Base-by-base conservation (phyloP, 2,797 vertebrate species). In the Chrysocyon brachyurus region DNA sequence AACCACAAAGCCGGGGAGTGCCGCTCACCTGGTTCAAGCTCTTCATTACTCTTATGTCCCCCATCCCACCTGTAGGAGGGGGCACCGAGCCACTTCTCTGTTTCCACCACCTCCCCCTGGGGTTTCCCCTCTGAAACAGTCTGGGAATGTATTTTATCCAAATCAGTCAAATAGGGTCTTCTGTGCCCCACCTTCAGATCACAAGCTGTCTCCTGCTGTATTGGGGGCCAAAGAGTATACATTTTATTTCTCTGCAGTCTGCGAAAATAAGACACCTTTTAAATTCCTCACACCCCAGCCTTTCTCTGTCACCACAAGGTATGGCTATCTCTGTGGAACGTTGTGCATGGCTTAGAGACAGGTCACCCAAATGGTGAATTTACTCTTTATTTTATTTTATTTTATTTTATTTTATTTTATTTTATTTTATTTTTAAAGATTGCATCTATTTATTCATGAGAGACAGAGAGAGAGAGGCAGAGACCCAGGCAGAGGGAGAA, bases 21-120 rank as follows among this genome's bases (percentile, higher is more conserved):
- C 33, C 2, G 1, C 46, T 75, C 0, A 0, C 52, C 33, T 56
- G 21, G 11, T 36, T 72, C 73, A 82, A 19, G 54, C 64, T 64
- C 36, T 59, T 88, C 46, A 56, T 86, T 28, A 26, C 1, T 15
- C 54, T n/a, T 52, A 0, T 0, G 14, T 10, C n/a, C 46, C 49
- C 14, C 31, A 5, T 31, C 12, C 17, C n/a, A 2, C 31, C 31
- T 0, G 5, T 7, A 46, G 8, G 17, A 64, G 36, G 31, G 36
- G 40, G 2, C 1, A 1, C 9, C 0, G 0, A 40, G n/a, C 0
- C 26, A 2, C 8, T 1, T 2, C 14, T 46, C 11, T 6, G 1
- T 3, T 21, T 14, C 46, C 68, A 12, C 5, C 15, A 2, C 24
- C 5, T 3, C 4, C n/a, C 14, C 26, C 3, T 11, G 15, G 4